These are phyloP conservation scores for Agapornis roseicollis DNA, from an alignment of 2,113 vertebrate species.

Conservation along the genomic window DNA sequence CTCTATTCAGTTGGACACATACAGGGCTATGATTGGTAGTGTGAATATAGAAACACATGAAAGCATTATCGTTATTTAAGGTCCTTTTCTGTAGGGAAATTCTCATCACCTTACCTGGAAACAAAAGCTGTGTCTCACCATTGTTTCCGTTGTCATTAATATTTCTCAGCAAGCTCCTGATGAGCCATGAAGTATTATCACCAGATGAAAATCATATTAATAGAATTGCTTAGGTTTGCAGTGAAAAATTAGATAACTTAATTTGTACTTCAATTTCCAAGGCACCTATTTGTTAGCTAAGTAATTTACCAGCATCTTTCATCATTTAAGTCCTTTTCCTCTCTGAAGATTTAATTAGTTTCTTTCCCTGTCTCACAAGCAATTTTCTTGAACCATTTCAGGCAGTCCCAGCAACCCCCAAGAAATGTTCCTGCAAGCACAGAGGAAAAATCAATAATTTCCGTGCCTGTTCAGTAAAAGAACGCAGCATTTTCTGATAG, in stretches of 20 bases:
- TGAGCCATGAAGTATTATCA: slow-evolving; percentile 48
- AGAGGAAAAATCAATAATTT: slow-evolving; percentile 62
- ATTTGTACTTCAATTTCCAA: slow-evolving; percentile 61
- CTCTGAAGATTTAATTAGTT: slow-evolving; percentile 58
- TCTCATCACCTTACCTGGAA: background rate
- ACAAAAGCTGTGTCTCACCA: background rate
- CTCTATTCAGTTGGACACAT: background rate
- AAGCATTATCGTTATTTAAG: background rate
- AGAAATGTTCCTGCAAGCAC: slow-evolving; percentile 12
- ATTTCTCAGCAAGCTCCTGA: slow-evolving; percentile 43
- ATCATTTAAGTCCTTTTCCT: slow-evolving; percentile 46
- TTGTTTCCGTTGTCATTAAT: slow-evolving; percentile 10
- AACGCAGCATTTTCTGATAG: slow-evolving; percentile 3
- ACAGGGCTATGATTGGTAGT: background rate
- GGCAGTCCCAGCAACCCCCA: background rate
- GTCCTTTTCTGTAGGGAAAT: background rate
- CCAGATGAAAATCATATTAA: slow-evolving; percentile 51
- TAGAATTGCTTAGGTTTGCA: slow-evolving; percentile 15
- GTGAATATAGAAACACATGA: background rate
- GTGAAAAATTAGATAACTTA: slow-evolving; percentile 60
- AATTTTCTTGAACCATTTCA: slow-evolving; percentile 48
- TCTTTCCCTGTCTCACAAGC: slow-evolving; percentile 33
- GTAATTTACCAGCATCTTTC: slow-evolving; percentile 30
- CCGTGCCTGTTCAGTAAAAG: slow-evolving; percentile 36
- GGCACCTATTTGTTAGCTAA: slow-evolving; percentile 44